phyloP scores from a whole-genome alignment of 1,140 invertebrate genomes.

The Pararge aegeria region DNA sequence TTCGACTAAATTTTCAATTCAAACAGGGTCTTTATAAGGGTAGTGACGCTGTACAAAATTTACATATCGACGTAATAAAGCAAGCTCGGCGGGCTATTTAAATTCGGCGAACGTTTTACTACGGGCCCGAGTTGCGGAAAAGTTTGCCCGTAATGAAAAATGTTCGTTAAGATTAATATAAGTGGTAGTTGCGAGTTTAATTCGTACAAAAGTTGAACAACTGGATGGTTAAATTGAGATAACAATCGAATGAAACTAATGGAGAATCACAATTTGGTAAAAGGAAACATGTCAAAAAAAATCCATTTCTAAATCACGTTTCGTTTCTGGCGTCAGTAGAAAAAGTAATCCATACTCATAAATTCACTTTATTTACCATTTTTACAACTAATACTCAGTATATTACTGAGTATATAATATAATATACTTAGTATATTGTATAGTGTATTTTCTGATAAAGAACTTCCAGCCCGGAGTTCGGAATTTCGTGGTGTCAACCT shows the following conservation, averaged over 20 bases:
- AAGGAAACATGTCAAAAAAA: too few relatives aligned
- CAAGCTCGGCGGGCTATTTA: constrained; percentile 67
- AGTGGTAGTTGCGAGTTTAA: constrained; percentile 4
- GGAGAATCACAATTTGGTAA: too few relatives aligned
- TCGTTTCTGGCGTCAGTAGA: too few relatives aligned
- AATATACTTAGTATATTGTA: too few relatives aligned
- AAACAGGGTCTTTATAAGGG: constrained; percentile 78
- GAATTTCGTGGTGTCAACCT: too few relatives aligned
- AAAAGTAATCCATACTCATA: too few relatives aligned
- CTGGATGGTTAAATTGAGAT: background rate
- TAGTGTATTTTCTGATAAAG: too few relatives aligned
- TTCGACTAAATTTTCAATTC: constrained; percentile 76
- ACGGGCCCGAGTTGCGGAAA: constrained; percentile 12
- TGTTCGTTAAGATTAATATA: constrained; percentile 20
- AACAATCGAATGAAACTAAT: background rate
- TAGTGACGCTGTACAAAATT: constrained; percentile 77
- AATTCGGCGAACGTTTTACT: constrained; percentile 48
- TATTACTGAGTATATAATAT: too few relatives aligned
- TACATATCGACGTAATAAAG: constrained; percentile 78
- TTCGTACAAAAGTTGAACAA: background rate
- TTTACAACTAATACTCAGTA: too few relatives aligned
- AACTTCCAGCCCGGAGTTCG: too few relatives aligned
- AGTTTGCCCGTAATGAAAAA: constrained; percentile 29
- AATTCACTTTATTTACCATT: too few relatives aligned
- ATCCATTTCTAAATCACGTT: too few relatives aligned